A percentile compares a stretch with the other conserved stretches of the same genome.
Evolutionary conservation across 2,888 invertebrate genomes (phyloP).

Genomic region (Acrobasis consociella): DNA sequence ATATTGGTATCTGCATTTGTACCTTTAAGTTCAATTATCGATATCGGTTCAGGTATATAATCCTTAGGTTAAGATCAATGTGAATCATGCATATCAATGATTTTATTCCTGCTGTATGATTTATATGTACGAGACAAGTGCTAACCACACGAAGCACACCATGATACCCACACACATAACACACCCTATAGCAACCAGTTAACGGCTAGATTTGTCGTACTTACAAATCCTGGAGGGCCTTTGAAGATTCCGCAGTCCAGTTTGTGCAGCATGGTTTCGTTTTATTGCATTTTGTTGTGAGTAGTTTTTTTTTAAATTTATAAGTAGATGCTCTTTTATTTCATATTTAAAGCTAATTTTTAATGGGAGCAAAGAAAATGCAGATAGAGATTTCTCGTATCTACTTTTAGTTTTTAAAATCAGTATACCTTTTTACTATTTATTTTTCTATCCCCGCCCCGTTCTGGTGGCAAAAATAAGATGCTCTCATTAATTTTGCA

Average conservation of each 20-base stretch:
- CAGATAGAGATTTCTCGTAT: too few relatives aligned
- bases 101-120: neutral
- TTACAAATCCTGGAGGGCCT: conserved; percentile 52
- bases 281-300: conserved; percentile 80
- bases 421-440: too few relatives aligned
- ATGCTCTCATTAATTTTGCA: neutral
- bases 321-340: conserved; percentile 33
- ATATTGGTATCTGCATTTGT: too few relatives aligned
- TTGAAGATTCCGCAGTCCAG: conserved; percentile 57
- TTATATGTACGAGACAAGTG: neutral
- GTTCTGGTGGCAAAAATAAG: neutral
- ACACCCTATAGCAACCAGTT: conserved; percentile 24
- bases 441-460: too few relatives aligned
- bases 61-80: too few relatives aligned
- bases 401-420: too few relatives aligned
- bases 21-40: too few relatives aligned
- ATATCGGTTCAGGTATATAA: too few relatives aligned
- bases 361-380: neutral
- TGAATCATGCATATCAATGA: too few relatives aligned
- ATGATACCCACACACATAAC: conserved; percentile 20
- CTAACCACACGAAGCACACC: conserved; percentile 1
- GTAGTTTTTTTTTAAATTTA: conserved; percentile 60
- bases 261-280: conserved; percentile 76
- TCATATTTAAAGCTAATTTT: conserved; percentile 35
- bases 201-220: conserved; percentile 25